Percentiles rank a stretch among this genome's conserved stretches.
Conservation (phyloP, 2,113 vertebrate species). For the Pachypanchax playfairii region DNA sequence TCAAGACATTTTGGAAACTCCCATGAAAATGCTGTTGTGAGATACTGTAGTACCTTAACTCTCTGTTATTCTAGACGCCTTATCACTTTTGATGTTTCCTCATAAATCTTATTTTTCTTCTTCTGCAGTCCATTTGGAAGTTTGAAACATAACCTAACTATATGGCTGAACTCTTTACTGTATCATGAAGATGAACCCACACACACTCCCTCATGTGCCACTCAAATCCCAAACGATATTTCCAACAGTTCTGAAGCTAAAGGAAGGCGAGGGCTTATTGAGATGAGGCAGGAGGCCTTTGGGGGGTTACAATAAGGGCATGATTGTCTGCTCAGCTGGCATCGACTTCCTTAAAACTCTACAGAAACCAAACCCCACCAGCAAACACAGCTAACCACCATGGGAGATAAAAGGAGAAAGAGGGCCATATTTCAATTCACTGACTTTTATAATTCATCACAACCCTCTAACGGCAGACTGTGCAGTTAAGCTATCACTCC, state of each 20-base stretch:
- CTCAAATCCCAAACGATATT: constrained; percentile 58
- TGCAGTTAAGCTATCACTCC: constrained; percentile 38
- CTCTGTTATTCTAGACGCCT: not conserved
- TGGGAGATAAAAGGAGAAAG: constrained; percentile 42
- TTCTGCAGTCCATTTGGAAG: constrained; percentile 49
- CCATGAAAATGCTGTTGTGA: too few relatives aligned
- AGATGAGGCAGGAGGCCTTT: constrained; percentile 70
- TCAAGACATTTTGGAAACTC: too few relatives aligned
- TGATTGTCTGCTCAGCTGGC: constrained; percentile 66
- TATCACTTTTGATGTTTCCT: constrained; percentile 7
- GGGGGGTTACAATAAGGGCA: constrained; percentile 64
- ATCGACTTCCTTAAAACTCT: constrained; percentile 43
- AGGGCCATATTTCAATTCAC: constrained; percentile 49
- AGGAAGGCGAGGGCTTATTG: constrained; percentile 71
- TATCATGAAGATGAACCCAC: not conserved
- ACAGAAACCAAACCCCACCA: constrained; percentile 47
- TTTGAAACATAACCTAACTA: constrained; percentile 61
- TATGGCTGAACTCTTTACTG: constrained; percentile 42
- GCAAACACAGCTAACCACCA: constrained; percentile 39
- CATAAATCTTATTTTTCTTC: constrained; percentile 15
- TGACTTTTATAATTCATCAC: constrained; percentile 55
- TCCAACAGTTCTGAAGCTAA: constrained; percentile 41
- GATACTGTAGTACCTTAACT: not conserved
- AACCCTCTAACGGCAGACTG: constrained; percentile 32
- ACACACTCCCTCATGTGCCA: constrained; percentile 21